These are phyloP conservation scores for Porphyrio hochstetteri DNA, from an alignment of 2,113 vertebrate species.

Conservation along the genomic window DNA sequence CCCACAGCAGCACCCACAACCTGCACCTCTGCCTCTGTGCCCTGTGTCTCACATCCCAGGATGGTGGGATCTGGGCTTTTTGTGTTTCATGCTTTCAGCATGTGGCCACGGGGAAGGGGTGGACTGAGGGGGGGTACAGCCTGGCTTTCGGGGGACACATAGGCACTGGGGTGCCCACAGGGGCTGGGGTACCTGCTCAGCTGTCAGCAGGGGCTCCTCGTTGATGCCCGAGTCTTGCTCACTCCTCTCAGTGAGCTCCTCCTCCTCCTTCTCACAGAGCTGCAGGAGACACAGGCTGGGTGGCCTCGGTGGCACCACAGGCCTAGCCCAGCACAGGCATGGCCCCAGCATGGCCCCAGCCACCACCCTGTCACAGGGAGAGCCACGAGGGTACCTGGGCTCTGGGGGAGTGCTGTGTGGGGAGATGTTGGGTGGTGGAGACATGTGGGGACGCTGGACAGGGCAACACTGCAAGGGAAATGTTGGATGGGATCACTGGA, in stretches of 20 bases:
- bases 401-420: rapidly evolving
- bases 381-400: background rate
- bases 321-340: rapidly evolving
- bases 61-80: background rate
- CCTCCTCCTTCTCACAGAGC: constrained; percentile 53
- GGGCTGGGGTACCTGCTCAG: constrained; percentile 44
- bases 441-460: background rate
- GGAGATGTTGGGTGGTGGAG: background rate
- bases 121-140: background rate
- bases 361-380: background rate
- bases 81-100: background rate
- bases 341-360: background rate
- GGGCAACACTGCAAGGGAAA: too few species aligned
- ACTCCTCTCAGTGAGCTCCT: constrained; percentile 60
- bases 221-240: constrained; percentile 67
- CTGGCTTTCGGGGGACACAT: rapidly evolving
- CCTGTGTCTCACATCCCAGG: background rate
- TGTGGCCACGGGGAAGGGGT: rapidly evolving
- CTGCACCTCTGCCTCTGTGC: background rate
- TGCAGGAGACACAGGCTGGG: constrained; percentile 34
- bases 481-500: background rate
- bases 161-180: rapidly evolving
- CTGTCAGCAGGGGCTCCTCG: constrained; percentile 50
- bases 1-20: rapidly evolving
- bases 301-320: background rate